Evolutionary conservation across 2,888 invertebrate species (phyloP).

Genomic region (Ormyrus pomaceus): DNA sequence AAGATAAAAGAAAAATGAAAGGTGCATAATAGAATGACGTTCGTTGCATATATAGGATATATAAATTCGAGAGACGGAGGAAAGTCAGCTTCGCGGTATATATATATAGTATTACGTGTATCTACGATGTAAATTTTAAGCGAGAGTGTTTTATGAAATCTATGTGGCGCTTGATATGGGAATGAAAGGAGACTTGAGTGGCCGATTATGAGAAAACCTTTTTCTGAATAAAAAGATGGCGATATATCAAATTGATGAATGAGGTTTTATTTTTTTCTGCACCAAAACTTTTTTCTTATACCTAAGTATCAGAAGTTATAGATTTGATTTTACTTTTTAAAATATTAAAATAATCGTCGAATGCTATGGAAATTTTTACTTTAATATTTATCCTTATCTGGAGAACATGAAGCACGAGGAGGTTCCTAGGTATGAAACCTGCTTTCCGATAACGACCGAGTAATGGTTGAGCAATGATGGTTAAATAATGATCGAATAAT

Average conservation of each 20-base stretch:
- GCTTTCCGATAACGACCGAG: too few species aligned
- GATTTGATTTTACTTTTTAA: too few species aligned
- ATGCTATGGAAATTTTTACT: too few species aligned
- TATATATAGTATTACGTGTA: slow-evolving; percentile 41
- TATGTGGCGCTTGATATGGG: not conserved
- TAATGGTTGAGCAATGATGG: too few species aligned
- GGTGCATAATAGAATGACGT: slow-evolving; percentile 31
- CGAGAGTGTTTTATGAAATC: not conserved
- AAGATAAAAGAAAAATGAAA: slow-evolving; percentile 1
- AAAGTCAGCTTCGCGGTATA: slow-evolving; percentile 28
- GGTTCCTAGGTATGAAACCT: too few species aligned
- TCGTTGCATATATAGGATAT: not conserved
- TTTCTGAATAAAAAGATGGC: slow-evolving; percentile 50
- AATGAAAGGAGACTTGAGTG: slow-evolving; percentile 1
- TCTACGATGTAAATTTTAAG: slow-evolving; percentile 43
- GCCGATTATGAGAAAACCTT: slow-evolving; percentile 10
- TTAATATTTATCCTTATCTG: too few species aligned
- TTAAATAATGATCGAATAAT: too few species aligned
- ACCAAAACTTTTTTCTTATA: too few species aligned
- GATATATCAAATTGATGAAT: slow-evolving; percentile 29
- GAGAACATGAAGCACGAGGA: too few species aligned
- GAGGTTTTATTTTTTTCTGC: too few species aligned
- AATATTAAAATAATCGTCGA: too few species aligned
- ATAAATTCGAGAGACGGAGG: not conserved
- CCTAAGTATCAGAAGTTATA: too few species aligned